These are phyloP conservation scores for Heterochromis multidens DNA, from an alignment of 2,113 vertebrate species.

Conservation along the genomic window DNA sequence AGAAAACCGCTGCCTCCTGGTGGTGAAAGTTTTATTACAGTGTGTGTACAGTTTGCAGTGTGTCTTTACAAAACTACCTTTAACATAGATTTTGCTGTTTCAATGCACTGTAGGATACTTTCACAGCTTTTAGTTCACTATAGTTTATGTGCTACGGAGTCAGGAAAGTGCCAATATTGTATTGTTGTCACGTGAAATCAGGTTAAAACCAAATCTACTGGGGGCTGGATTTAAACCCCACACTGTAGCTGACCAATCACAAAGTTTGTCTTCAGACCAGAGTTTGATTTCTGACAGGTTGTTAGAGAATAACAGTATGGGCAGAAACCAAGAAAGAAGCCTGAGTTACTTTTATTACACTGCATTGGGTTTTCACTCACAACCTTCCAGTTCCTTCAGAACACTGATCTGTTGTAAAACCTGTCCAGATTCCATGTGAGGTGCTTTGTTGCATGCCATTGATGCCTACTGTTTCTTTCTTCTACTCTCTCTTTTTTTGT, in stretches of 20 bases:
- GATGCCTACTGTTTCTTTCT: constrained; percentile 71
- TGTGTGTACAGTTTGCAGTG: not conserved
- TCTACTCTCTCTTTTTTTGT: not conserved
- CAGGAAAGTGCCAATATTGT: constrained; percentile 2
- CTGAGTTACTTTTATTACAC: not conserved
- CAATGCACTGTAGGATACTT: not conserved
- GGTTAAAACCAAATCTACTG: not conserved
- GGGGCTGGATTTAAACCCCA: not conserved
- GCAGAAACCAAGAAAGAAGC: not conserved
- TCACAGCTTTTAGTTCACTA: not conserved
- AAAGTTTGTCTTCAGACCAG: not conserved
- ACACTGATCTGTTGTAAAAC: not conserved
- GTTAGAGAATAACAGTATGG: not conserved
- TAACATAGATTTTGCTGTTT: not conserved
- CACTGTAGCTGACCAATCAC: not conserved
- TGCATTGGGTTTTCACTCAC: not conserved
- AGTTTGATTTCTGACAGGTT: not conserved
- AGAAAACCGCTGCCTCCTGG: not conserved
- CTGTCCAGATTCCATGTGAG: constrained; percentile 38
- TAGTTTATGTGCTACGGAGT: not conserved
- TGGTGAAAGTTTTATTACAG: not conserved
- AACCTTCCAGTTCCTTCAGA: not conserved
- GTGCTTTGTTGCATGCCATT: constrained; percentile 76
- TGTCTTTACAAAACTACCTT: not conserved
- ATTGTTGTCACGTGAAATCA: not conserved